Conservation (phyloP, 2,797 vertebrate species). For the Morelia viridis region DNA sequence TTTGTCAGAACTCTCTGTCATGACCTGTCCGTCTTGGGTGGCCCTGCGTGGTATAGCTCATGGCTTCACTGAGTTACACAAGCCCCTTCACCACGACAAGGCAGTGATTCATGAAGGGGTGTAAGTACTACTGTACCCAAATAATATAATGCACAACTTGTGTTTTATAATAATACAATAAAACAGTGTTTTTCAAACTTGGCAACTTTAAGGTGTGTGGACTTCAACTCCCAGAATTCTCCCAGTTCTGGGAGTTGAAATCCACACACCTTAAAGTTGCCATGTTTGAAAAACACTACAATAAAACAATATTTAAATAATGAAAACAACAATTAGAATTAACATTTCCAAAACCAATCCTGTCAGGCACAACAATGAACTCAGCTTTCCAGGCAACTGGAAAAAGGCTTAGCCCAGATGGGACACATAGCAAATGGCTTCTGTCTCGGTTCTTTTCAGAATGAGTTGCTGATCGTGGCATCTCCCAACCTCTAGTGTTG, state of each 20-base stretch:
- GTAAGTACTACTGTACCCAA: background rate
- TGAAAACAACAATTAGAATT: background rate
- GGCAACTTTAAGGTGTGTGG: too few relatives aligned
- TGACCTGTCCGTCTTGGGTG: too few relatives aligned
- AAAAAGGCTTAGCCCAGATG: constrained; percentile 15
- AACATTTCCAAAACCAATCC: background rate
- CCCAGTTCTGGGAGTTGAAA: background rate
- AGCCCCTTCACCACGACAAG: too few relatives aligned
- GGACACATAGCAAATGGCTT: background rate
- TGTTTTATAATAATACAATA: background rate
- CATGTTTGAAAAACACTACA: background rate
- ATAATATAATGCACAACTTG: background rate
- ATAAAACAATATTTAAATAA: background rate
- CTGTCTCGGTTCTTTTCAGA: constrained; percentile 10
- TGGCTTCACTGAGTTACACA: too few relatives aligned
- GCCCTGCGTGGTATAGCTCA: too few relatives aligned
- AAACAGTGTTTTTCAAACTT: too few relatives aligned
- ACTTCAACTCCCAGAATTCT: too few relatives aligned
- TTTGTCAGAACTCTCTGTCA: too few relatives aligned
- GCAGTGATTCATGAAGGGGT: too few relatives aligned
- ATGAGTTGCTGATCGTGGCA: constrained; percentile 27
- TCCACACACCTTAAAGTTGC: background rate
- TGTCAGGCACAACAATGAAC: constrained; percentile 23
- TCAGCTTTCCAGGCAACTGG: background rate
- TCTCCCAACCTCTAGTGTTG: background rate